Conservation (phyloP, 2,113 vertebrate genomes). For the Myotis brandtii region DNA sequence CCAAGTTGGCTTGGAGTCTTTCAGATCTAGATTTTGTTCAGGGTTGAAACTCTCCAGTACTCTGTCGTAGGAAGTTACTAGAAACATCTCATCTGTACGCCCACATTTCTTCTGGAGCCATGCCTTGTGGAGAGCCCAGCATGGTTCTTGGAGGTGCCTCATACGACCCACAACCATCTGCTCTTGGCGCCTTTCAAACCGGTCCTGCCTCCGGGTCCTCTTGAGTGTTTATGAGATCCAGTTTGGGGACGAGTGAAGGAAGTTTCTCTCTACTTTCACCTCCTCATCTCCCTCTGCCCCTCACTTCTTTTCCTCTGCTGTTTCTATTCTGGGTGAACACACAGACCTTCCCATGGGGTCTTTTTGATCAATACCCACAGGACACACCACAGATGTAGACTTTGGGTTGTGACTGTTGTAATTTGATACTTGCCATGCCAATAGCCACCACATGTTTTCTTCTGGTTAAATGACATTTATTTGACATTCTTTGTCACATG, state of each 20-base stretch:
- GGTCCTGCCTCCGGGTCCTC: not conserved
- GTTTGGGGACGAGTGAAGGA: not conserved
- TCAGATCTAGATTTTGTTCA: not conserved
- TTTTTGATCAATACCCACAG: not conserved
- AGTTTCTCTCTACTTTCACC: not conserved
- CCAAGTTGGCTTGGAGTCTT: not conserved
- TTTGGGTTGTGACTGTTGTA: slow-evolving; percentile 41
- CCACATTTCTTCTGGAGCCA: not conserved
- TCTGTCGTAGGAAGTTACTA: not conserved
- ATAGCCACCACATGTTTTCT: slow-evolving; percentile 45
- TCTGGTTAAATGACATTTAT: slow-evolving; percentile 58
- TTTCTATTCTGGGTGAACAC: slow-evolving; percentile 27
- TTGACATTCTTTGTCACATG: slow-evolving; percentile 62
- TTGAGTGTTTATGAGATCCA: not conserved
- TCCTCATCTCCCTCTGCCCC: fast-evolving
- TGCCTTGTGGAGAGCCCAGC: not conserved
- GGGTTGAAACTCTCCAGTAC: not conserved
- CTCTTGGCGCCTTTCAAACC: not conserved
- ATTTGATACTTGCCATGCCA: slow-evolving; percentile 62
- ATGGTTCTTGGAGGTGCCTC: not conserved
- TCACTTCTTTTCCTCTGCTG: not conserved
- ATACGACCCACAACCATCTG: not conserved
- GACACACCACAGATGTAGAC: not conserved
- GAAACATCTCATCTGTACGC: too few relatives aligned
- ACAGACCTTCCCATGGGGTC: slow-evolving; percentile 16